Base-by-base conservation (phyloP, 2,888 invertebrate genomes). In the Ypsolopha sequella region DNA sequence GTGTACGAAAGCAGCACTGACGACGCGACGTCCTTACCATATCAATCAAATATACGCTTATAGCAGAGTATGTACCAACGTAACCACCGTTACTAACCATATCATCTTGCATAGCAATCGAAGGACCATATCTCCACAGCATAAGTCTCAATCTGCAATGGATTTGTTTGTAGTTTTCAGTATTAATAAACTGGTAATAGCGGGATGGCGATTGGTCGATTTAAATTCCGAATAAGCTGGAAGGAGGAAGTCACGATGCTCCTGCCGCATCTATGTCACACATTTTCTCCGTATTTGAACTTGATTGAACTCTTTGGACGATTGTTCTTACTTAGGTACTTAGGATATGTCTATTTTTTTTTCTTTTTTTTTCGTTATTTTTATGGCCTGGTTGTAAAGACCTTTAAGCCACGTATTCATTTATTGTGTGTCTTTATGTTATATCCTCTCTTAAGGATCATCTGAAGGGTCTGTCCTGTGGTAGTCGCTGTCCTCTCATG, bases 191-290 rank as follows among this genome's bases (percentile, higher is more conserved):
- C 11, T 48, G 24, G 39, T 9, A n/a, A 10, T 33, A 33, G 61
- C 67, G 72, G 77, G 80, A 79, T 78, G 72, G 76, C 67, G 70
- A 77, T 78, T 70, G 77, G 76, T 71, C 76, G 71, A 81, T 85
- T 85, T 80, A 84, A 84, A 85, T 85, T 85, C 84, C 73, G 82
- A 72, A 80, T 80, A 80, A 80, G 85, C 76, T 74, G 82, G 84
- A 82, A 82, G 79, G 80, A 84, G 85, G 85, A 85, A 85, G 85
- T 84, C 82, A 79, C 80, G 80, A 56, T 51, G 53, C 56, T 68
- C 11, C 36, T 7, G n/a, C 62, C 67, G 70, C 77, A 77, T 81
- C 76, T 82, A 80, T 81, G 80, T 74, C 76, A 82, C 80, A 80
- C 77, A 76, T 82, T 81, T 80, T 85, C 85, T 84, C 82, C 76